A percentile compares a stretch with the other conserved stretches of the same genome.
Evolutionary conservation across 2,888 invertebrate species (phyloP).

Genomic region (Fissipunctia ypsillon): DNA sequence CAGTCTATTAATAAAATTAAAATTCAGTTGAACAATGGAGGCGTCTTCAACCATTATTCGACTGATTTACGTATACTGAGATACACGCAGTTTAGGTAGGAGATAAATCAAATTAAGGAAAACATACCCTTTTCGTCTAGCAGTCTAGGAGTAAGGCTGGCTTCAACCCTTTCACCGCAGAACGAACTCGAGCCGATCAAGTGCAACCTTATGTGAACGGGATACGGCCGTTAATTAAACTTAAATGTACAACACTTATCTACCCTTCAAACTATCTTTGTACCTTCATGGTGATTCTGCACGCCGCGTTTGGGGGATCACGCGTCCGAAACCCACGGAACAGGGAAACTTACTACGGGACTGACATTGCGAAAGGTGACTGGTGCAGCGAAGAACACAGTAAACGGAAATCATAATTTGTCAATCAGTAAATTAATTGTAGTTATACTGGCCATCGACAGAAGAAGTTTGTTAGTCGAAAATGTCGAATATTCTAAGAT

Average conservation of each 20-base stretch:
- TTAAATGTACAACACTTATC: background rate
- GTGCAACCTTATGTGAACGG: background rate
- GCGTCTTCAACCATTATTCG: too few species aligned
- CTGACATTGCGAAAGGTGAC: background rate
- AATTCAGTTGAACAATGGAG: background rate
- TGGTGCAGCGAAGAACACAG: background rate
- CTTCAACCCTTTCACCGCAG: background rate
- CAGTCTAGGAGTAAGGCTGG: background rate
- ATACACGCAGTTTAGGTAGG: too few species aligned
- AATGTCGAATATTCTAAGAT: background rate
- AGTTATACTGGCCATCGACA: background rate
- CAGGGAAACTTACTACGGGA: background rate
- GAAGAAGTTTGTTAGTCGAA: background rate
- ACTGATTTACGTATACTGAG: background rate
- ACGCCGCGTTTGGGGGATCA: background rate
- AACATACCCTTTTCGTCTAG: background rate
- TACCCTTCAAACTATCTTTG: background rate
- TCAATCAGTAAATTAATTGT: background rate
- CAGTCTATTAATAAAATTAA: background rate
- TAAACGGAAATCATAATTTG: background rate
- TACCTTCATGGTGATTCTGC: background rate
- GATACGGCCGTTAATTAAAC: conserved; percentile 1
- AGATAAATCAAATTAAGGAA: background rate
- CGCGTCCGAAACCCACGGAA: background rate
- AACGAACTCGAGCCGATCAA: background rate